phyloP scores from a whole-genome alignment of 2,888 invertebrate genomes.

The Calliphora vomitoria region DNA sequence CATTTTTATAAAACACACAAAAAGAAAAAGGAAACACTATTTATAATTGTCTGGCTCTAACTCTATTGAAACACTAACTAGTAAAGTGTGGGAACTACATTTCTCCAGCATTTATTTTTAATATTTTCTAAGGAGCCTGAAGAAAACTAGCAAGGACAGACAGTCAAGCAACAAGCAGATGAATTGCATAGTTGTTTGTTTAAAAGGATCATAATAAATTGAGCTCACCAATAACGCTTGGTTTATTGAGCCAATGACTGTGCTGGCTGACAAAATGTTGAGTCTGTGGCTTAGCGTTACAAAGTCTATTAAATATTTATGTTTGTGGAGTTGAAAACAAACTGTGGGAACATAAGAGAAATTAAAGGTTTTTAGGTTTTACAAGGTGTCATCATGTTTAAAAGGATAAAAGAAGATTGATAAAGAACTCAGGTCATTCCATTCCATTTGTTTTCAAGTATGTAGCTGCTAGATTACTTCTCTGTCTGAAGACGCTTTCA shows the following conservation, averaged over 20 bases:
- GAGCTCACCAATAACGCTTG: not conserved
- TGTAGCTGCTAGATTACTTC: too few relatives aligned
- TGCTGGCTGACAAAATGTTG: not conserved
- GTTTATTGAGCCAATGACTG: not conserved
- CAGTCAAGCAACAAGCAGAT: constrained; percentile 3
- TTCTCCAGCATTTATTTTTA: not conserved
- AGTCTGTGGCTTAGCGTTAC: not conserved
- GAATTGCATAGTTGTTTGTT: not conserved
- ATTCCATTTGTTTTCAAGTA: too few relatives aligned
- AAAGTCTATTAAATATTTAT: not conserved
- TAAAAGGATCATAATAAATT: not conserved
- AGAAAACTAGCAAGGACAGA: not conserved
- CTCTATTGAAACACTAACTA: not conserved
- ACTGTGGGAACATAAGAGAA: not conserved
- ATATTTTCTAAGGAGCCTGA: not conserved
- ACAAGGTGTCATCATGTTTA: not conserved
- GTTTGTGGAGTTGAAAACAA: not conserved
- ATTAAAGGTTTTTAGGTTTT: not conserved
- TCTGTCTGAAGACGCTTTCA: too few relatives aligned
- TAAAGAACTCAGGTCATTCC: not conserved
- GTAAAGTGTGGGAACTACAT: constrained; percentile 33
- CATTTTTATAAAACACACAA: not conserved
- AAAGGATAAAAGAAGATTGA: not conserved
- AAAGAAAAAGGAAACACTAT: not conserved
- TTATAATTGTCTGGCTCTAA: not conserved